Evolutionary conservation across 2,888 invertebrate species (phyloP).

Genomic region (Caradrina clavipalpis): DNA sequence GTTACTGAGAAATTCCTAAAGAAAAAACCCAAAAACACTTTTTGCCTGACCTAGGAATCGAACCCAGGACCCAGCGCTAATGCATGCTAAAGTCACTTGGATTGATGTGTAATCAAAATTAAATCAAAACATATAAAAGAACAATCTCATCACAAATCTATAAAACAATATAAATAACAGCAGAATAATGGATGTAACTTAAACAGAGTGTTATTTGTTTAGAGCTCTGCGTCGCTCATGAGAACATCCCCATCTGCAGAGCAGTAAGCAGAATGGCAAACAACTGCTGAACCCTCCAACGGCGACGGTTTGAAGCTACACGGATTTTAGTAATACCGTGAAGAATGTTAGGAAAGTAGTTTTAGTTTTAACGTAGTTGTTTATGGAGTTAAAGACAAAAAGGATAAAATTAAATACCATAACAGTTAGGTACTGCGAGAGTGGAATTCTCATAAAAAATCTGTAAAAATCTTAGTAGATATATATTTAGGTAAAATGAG

Average conservation of each 20-base stretch:
- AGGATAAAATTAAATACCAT: too few species aligned
- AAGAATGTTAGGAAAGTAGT: neutral
- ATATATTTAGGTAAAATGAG: too few species aligned
- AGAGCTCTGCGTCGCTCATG: conserved; percentile 43
- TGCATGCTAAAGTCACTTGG: too few species aligned
- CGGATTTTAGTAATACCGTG: conserved; percentile 29
- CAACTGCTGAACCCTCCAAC: conserved; percentile 37
- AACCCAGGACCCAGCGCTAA: too few species aligned
- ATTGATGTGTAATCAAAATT: conserved; percentile 1
- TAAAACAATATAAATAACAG: conserved; percentile 14
- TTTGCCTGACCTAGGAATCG: too few species aligned
- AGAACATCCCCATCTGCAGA: conserved; percentile 58
- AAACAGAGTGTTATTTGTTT: conserved; percentile 61
- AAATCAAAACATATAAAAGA: conserved; percentile 1
- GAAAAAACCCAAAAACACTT: too few species aligned
- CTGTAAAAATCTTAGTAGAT: too few species aligned
- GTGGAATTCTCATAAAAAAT: too few species aligned
- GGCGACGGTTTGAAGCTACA: conserved; percentile 29
- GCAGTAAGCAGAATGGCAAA: conserved; percentile 59
- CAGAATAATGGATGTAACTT: conserved; percentile 47
- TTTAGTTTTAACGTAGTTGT: neutral
- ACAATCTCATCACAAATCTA: conserved; percentile 8
- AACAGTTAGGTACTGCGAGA: too few species aligned
- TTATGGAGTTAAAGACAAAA: too few species aligned
- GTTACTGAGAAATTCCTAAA: too few species aligned